These are phyloP conservation scores for Amphiduros pacificus DNA, from an alignment of 2,888 invertebrate species.

Conservation along the genomic window DNA sequence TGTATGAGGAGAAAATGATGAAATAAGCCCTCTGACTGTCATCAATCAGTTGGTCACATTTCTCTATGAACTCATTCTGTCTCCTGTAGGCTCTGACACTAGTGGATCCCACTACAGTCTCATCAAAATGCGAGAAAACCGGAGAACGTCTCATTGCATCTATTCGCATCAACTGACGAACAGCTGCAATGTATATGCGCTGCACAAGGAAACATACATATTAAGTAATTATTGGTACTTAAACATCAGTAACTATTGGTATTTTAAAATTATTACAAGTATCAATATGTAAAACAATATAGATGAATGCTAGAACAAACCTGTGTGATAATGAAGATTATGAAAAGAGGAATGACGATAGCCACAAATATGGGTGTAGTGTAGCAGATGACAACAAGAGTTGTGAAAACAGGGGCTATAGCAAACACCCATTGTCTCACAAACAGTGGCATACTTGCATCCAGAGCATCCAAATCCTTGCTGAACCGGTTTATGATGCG, in stretches of 20 bases:
- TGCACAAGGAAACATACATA: slow-evolving; percentile 56
- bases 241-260: too few species aligned
- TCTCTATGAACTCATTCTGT: slow-evolving; percentile 61
- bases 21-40: slow-evolving; percentile 13
- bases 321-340: slow-evolving; percentile 42
- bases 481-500: slow-evolving; percentile 11
- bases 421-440: slow-evolving; percentile 25
- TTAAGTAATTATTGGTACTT: too few species aligned
- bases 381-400: slow-evolving; percentile 45
- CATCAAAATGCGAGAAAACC: slow-evolving; percentile 92
- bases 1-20: slow-evolving; percentile 6
- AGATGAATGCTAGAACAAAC: too few species aligned
- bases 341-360: slow-evolving; percentile 41
- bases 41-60: slow-evolving; percentile 7
- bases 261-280: too few species aligned
- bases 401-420: slow-evolving; percentile 36
- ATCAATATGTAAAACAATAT: too few species aligned
- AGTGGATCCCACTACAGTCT: slow-evolving; percentile 74
- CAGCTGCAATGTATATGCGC: slow-evolving; percentile 89
- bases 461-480: slow-evolving; percentile 35
- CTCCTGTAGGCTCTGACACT: slow-evolving; percentile 79
- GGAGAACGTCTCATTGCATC: slow-evolving; percentile 91
- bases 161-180: slow-evolving; percentile 86
- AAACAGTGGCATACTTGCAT: slow-evolving; percentile 29
- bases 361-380: slow-evolving; percentile 40